Evolutionary conservation across 2,888 invertebrate species (phyloP).

Genomic region (Lamellibrachia columna): DNA sequence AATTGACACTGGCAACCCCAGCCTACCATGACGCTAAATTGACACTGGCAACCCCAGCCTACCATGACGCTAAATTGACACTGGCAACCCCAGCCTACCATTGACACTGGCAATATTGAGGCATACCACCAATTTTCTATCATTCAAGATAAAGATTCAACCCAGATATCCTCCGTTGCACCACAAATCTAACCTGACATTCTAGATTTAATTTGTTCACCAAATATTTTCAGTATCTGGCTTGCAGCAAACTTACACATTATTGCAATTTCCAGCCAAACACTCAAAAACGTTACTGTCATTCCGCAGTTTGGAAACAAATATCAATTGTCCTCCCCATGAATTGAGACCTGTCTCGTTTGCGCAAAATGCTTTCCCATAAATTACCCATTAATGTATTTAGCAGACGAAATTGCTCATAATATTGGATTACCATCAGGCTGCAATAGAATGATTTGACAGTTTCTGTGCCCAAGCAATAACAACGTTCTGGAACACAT

Average conservation of each 20-base stretch:
- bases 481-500: not conserved
- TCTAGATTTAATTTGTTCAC: not conserved
- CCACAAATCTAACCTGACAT: not conserved
- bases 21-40: no score
- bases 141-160: not conserved
- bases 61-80: no score
- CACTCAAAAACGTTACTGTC: not conserved
- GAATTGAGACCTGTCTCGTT: not conserved
- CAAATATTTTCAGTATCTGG: not conserved
- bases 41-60: no score
- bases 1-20: no score
- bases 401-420: slow-evolving; percentile 8
- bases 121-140: not conserved
- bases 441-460: not conserved
- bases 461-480: not conserved
- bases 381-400: not conserved
- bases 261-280: not conserved
- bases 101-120: not conserved
- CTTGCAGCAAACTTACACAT: not conserved
- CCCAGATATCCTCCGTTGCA: not conserved
- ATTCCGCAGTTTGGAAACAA: not conserved
- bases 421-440: not conserved
- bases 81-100: no score
- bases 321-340: not conserved
- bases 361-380: not conserved